Percentiles rank a stretch among this genome's conserved stretches.
Conservation (phyloP, 1,140 invertebrate species). For the Trichogramma pretiosum region DNA sequence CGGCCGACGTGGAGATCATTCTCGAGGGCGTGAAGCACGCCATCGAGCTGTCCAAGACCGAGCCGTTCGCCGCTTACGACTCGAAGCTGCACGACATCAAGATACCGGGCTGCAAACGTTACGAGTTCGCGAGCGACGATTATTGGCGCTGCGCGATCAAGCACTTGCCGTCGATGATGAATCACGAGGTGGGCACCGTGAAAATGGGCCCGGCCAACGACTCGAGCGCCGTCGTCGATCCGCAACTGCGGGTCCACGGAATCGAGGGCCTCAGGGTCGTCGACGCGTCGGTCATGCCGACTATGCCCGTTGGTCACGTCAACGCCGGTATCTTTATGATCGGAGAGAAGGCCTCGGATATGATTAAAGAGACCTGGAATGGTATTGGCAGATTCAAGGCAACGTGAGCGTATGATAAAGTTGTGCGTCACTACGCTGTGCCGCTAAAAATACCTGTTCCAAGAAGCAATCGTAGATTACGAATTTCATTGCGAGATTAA, state of each 20-base stretch:
- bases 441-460: too few species aligned
- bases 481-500: too few species aligned
- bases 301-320: conserved; percentile 60
- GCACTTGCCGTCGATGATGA: conserved; percentile 53
- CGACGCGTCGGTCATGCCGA: conserved; percentile 70
- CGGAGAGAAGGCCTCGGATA: conserved; percentile 74
- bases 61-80: conserved; percentile 52
- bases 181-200: conserved; percentile 62
- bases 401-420: too few species aligned
- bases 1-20: conserved; percentile 57
- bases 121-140: conserved; percentile 49
- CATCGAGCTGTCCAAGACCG: conserved; percentile 51
- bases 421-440: too few species aligned
- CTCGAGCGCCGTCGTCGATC: conserved; percentile 62
- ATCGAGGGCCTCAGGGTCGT: conserved; percentile 60
- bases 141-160: conserved; percentile 70
- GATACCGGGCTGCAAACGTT: conserved; percentile 51
- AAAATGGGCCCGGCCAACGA: conserved; percentile 69
- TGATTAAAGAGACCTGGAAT: conserved; percentile 53
- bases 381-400: neutral
- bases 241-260: conserved; percentile 60
- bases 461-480: too few species aligned
- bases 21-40: conserved; percentile 59
- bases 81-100: conserved; percentile 48
- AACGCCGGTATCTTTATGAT: conserved; percentile 74